phyloP scores from a whole-genome alignment of 92 coral and sea anemone genomes.

The Paragorgia papillata region DNA sequence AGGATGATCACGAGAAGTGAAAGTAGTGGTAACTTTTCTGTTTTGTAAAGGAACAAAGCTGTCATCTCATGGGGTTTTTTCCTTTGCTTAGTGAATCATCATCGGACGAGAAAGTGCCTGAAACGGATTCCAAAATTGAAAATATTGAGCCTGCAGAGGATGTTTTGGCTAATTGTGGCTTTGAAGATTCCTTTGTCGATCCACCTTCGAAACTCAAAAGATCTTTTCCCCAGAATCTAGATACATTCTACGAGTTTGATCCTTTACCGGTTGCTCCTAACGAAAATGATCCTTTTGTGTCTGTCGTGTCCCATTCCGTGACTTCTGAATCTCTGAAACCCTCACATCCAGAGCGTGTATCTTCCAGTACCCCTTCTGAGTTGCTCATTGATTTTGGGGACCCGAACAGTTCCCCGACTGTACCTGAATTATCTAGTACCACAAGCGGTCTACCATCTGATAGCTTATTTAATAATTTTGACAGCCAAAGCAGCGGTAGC shows the following conservation, averaged over 20 bases:
- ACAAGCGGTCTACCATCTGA: constrained; percentile 16
- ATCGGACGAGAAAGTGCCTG: constrained; percentile 1
- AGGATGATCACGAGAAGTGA: too few relatives aligned
- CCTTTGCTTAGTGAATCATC: background rate
- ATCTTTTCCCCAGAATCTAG: background rate
- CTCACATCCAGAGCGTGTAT: background rate
- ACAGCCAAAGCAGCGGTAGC: constrained; percentile 21
- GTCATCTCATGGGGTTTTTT: too few relatives aligned
- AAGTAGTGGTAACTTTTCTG: too few relatives aligned
- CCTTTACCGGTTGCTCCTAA: background rate
- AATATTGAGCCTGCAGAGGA: background rate
- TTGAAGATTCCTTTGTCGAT: constrained; percentile 31
- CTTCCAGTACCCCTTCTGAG: background rate
- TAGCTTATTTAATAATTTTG: background rate
- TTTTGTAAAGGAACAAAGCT: too few relatives aligned
- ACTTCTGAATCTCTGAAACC: background rate
- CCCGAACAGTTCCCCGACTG: background rate
- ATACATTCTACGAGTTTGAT: background rate
- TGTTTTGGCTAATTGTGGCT: constrained; percentile 6
- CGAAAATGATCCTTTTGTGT: background rate
- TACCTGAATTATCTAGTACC: background rate
- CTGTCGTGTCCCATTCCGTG: background rate
- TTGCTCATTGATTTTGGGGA: constrained; percentile 18
- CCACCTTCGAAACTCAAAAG: background rate
- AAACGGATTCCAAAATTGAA: background rate